phyloP scores from a whole-genome alignment of 1,140 invertebrate species.

The Caenorhabditis latens region DNA sequence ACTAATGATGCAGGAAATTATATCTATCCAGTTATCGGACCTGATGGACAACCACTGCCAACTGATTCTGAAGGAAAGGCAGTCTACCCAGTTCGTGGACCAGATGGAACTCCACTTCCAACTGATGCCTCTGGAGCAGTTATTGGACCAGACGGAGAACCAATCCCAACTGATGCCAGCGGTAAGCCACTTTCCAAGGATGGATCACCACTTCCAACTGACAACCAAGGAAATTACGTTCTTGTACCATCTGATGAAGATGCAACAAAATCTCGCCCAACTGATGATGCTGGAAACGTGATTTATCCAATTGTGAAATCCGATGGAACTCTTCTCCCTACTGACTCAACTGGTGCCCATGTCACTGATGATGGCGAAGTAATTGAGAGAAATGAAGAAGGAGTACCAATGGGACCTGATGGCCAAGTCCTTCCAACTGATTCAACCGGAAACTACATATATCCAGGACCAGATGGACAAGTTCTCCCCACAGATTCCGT shows the following conservation, averaged over 20 bases:
- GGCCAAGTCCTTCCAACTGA: constrained; percentile 56
- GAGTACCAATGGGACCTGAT: constrained; percentile 51
- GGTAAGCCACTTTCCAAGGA: background rate
- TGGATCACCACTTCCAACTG: constrained; percentile 37
- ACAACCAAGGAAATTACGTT: background rate
- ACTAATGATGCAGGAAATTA: background rate
- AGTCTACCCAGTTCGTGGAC: constrained; percentile 19
- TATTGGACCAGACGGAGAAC: constrained; percentile 47
- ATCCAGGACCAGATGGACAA: constrained; percentile 57
- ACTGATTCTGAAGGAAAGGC: constrained; percentile 14
- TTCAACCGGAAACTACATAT: constrained; percentile 34
- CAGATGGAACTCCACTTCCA: background rate
- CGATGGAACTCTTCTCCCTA: constrained; percentile 58
- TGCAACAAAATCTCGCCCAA: constrained; percentile 11
- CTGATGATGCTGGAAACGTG: constrained; percentile 23
- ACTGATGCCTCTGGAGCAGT: constrained; percentile 14
- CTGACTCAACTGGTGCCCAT: constrained; percentile 47
- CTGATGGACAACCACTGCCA: constrained; percentile 63
- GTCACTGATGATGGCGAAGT: constrained; percentile 19
- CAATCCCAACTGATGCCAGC: constrained; percentile 49
- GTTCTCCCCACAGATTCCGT: constrained; percentile 53
- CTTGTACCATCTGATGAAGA: background rate
- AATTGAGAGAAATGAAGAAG: constrained; percentile 26
- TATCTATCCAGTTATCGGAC: constrained; percentile 36
- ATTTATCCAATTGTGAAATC: constrained; percentile 58